Percentiles rank a stretch among this genome's conserved stretches.
Conservation (phyloP, 1,140 invertebrate species). For the Acromyrmex charruanus region DNA sequence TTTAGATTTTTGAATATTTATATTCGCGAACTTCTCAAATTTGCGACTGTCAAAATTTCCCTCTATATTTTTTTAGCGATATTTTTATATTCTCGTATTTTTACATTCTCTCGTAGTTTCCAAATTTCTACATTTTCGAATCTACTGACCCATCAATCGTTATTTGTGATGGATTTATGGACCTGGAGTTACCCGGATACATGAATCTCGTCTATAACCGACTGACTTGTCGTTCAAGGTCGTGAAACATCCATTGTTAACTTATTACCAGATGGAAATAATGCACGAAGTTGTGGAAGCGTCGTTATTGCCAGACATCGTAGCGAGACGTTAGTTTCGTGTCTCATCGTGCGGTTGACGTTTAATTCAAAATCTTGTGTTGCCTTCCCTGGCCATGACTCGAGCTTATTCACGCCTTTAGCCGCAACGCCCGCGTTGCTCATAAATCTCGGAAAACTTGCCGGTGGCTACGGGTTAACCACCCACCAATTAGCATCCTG, state of each 20-base stretch:
- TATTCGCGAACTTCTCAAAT: neutral
- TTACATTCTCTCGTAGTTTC: neutral
- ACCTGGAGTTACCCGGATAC: neutral
- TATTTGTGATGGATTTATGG: neutral
- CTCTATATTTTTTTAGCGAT: neutral
- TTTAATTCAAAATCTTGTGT: constrained; percentile 76
- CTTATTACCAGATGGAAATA: constrained; percentile 63
- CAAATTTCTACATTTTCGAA: neutral
- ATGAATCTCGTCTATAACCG: neutral
- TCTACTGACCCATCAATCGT: neutral
- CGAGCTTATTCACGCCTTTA: constrained; percentile 60
- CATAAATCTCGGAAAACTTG: constrained; percentile 78
- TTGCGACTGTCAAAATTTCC: neutral
- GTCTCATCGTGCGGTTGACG: constrained; percentile 76
- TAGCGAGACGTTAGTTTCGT: constrained; percentile 66
- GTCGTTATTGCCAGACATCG: constrained; percentile 53
- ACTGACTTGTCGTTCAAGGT: constrained; percentile 29
- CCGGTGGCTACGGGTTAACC: constrained; percentile 72
- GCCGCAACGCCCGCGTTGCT: constrained; percentile 44
- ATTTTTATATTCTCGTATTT: neutral
- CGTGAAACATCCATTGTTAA: constrained; percentile 48
- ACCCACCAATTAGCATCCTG: constrained; percentile 76
- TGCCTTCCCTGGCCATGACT: constrained; percentile 49
- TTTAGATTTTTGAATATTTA: neutral
- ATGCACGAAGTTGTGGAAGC: constrained; percentile 59